Evolutionary conservation across 2,888 invertebrate genomes (phyloP).

Genomic region (Sepiola atlantica): DNA sequence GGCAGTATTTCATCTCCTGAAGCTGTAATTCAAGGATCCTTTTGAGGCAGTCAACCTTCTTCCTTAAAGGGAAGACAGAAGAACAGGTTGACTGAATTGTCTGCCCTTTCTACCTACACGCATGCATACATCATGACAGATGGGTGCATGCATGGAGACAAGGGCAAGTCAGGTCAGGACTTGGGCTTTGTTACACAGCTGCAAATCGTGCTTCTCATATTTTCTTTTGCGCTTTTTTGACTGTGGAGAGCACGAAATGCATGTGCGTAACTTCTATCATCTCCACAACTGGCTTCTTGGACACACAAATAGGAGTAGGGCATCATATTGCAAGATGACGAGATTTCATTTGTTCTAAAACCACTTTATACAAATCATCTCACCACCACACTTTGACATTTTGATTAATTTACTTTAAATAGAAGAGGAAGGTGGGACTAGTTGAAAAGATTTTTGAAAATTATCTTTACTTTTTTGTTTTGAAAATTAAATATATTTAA

Average conservation of each 20-base stretch:
- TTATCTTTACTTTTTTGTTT: too few species aligned
- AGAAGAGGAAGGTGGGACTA: too few species aligned
- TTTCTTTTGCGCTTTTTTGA: not conserved
- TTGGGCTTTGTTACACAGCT: not conserved
- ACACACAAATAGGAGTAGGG: constrained; percentile 6
- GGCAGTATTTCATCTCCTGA: constrained; percentile 32
- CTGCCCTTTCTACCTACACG: constrained; percentile 33
- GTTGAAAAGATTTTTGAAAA: not conserved
- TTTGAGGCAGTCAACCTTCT: not conserved
- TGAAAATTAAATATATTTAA: too few species aligned
- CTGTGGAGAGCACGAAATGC: not conserved
- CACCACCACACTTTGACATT: not conserved
- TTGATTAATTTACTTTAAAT: not conserved
- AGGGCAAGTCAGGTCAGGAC: not conserved
- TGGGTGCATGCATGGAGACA: constrained; percentile 32
- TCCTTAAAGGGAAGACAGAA: not conserved
- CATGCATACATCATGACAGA: constrained; percentile 24
- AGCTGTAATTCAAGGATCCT: constrained; percentile 13
- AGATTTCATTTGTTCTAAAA: not conserved
- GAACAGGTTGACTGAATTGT: constrained; percentile 1
- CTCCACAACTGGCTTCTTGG: not conserved
- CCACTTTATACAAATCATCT: constrained; percentile 32
- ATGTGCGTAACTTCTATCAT: not conserved
- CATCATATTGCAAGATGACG: not conserved
- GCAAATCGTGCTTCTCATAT: not conserved